Conservation (phyloP, 2,888 invertebrate species). For the Torymus aiolomorphi region DNA sequence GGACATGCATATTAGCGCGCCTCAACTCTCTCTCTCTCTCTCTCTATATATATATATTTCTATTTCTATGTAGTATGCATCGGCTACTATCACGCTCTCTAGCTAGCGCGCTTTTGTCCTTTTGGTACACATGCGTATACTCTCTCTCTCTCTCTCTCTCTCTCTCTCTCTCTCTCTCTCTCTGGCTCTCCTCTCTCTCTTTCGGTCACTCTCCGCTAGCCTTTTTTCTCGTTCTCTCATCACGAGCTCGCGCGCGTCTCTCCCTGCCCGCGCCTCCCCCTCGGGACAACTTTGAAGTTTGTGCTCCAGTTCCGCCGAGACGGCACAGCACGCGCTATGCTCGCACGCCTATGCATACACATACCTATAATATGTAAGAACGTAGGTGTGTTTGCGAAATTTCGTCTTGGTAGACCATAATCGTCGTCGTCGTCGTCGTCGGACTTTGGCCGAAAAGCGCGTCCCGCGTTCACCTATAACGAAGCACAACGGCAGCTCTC, state of each 20-base stretch:
- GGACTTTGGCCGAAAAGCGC: conserved; percentile 1
- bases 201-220: too few relatives aligned
- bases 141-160: neutral
- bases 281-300: conserved; percentile 16
- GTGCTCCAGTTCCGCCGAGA: conserved; percentile 23
- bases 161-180: too few relatives aligned
- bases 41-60: conserved; percentile 25
- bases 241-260: too few relatives aligned
- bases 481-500: too few relatives aligned
- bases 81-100: conserved; percentile 30
- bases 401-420: too few relatives aligned
- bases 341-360: too few relatives aligned
- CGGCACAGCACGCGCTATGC: too few relatives aligned
- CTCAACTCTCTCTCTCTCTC: conserved; percentile 50
- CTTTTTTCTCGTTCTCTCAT: too few relatives aligned
- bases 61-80: conserved; percentile 1
- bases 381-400: too few relatives aligned
- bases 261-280: neutral
- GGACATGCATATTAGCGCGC: conserved; percentile 73
- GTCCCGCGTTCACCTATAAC: too few relatives aligned
- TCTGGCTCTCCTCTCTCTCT: too few relatives aligned
- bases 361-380: too few relatives aligned
- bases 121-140: neutral
- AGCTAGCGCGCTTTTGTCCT: conserved; percentile 6
- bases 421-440: neutral